These are phyloP conservation scores for Protodeltote pygarga DNA, from an alignment of 2,888 invertebrate genomes.

Conservation along the genomic window DNA sequence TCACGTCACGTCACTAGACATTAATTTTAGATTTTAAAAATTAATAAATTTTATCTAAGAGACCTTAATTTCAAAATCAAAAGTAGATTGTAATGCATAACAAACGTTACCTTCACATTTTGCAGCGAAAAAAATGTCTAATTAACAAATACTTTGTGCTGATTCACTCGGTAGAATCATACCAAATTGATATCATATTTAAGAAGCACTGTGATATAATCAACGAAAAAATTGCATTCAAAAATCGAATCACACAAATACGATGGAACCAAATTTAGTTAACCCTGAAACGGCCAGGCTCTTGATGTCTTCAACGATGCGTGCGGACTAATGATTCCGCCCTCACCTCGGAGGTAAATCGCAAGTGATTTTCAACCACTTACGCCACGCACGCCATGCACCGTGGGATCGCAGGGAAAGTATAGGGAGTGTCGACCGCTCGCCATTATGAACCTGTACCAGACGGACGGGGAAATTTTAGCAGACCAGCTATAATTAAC, in stretches of 20 bases:
- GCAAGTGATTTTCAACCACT: constrained; percentile 27
- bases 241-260: not conserved
- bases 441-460: constrained; percentile 9
- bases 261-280: not conserved
- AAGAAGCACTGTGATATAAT: constrained; percentile 15
- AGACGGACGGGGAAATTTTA: constrained; percentile 4
- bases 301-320: constrained; percentile 4
- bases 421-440: constrained; percentile 44
- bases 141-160: too few species aligned
- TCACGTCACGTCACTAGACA: not conserved
- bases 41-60: too few species aligned
- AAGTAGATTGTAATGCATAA: too few species aligned
- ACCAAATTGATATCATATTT: too few species aligned
- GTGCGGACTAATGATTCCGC: constrained; percentile 30
- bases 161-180: too few species aligned
- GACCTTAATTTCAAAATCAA: too few species aligned
- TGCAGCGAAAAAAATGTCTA: too few species aligned
- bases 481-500: constrained; percentile 11
- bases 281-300: not conserved
- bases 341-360: constrained; percentile 16
- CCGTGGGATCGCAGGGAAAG: constrained; percentile 49
- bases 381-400: constrained; percentile 6
- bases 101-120: too few species aligned
- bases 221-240: not conserved
- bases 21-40: too few species aligned